Evolutionary conservation across 92 coral and sea anemone genomes (phyloP), one percentile per base, ranked within the genome.

Genomic region (Muricea muricata): DNA sequence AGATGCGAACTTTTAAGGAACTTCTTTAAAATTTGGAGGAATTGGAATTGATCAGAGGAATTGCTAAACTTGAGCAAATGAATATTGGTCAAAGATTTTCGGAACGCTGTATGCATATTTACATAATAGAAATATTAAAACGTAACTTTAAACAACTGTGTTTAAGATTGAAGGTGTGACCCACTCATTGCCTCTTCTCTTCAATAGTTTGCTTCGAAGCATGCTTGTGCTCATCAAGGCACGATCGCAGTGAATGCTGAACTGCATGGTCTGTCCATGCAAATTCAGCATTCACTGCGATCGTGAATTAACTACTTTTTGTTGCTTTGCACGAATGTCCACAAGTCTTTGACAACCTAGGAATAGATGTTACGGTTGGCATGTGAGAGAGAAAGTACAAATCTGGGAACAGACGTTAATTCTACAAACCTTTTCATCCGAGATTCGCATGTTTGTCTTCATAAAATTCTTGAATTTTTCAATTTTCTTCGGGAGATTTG

Each of bases 401-500:
- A n/a, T n/a, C n/a, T n/a, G n/a, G n/a, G n/a, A n/a, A n/a, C n/a
- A n/a, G n/a, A n/a, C n/a, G n/a, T n/a, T 34, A 15, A 32, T 28
- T 58, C 14, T 20, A 70, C 90, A 65, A 31, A 93, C 97, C 87
- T 61, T 47, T 1, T 93, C 92, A 20, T 93, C 94, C 56, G 94
- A 86, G 17, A 93, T 76, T 87, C 89, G 91, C 89, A 76, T 89
- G 6, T 92, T 88, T 23, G 90, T 78, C 52, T 86, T 90, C 97
- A 93, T 86, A 52, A 85, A 91, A 88, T 93, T 93, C 89, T 83
- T 89, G 55, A 93, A 93, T 81, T 91, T 93, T 8, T 91, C 94
- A 6, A 86, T 47, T 52, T 93, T 93, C 86, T 86, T 93, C 25
- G 97, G 97, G 12, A 93, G 84, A 32, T 81, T 78, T n/a, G 97